phyloP scores from a whole-genome alignment of 2,888 invertebrate species.

The Panzeria rudis region DNA sequence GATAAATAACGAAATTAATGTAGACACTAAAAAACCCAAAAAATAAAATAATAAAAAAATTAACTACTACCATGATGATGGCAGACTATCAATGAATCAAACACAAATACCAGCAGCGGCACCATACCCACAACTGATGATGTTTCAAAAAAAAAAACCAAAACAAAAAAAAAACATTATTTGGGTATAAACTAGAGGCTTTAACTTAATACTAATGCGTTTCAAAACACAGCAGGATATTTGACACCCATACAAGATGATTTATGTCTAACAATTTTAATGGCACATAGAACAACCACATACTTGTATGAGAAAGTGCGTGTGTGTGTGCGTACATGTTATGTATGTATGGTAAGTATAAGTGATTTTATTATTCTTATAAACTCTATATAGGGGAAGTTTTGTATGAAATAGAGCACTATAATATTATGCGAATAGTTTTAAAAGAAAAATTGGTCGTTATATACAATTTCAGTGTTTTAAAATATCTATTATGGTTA shows the following conservation, averaged over 20 bases:
- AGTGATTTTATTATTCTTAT: conserved; percentile 22
- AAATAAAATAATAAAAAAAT: conserved; percentile 12
- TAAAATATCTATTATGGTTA: too few species aligned
- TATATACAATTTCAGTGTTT: too few species aligned
- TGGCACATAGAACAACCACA: conserved; percentile 46
- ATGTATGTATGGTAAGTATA: background rate
- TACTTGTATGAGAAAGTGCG: background rate
- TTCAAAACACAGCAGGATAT: conserved; percentile 71
- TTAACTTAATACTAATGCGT: conserved; percentile 67
- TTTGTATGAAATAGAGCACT: background rate
- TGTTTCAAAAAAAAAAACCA: conserved; percentile 11
- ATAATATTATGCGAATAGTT: too few species aligned
- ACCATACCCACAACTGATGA: conserved; percentile 34
- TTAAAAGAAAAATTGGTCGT: background rate
- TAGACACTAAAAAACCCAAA: background rate
- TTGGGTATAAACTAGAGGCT: conserved; percentile 64
- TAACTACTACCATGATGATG: conserved; percentile 17
- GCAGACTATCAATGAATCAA: conserved; percentile 4
- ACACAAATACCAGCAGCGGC: background rate
- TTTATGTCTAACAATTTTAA: conserved; percentile 68
- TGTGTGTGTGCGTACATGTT: background rate
- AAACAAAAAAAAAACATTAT: conserved; percentile 47
- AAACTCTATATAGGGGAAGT: background rate
- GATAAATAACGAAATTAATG: conserved; percentile 7
- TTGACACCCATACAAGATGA: conserved; percentile 71